phyloP scores from a whole-genome alignment of 2,888 invertebrate species.

The Nesidiocoris tenuis region DNA sequence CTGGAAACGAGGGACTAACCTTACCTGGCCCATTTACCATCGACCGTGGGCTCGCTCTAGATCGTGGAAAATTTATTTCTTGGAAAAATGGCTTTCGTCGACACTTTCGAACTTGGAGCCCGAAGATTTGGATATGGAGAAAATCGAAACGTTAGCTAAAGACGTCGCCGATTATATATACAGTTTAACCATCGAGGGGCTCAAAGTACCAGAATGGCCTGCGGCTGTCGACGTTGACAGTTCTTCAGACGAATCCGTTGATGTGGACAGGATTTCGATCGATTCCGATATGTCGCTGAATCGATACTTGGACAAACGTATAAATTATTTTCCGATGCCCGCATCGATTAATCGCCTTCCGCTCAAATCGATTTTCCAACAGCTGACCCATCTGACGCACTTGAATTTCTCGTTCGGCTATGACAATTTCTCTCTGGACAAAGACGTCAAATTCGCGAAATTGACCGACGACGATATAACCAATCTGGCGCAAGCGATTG shows the following conservation, averaged over 20 bases:
- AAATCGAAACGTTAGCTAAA: neutral
- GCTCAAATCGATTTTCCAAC: slow-evolving; percentile 19
- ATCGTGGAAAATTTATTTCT: slow-evolving; percentile 32
- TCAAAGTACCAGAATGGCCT: slow-evolving; percentile 32
- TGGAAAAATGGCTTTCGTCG: slow-evolving; percentile 26
- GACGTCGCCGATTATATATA: slow-evolving; percentile 14
- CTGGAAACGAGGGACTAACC: slow-evolving; percentile 39
- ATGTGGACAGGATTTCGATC: neutral
- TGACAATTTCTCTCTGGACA: slow-evolving; percentile 10
- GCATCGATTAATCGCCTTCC: neutral
- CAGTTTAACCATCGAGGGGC: slow-evolving; percentile 24
- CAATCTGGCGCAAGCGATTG: slow-evolving; percentile 2
- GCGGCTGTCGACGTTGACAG: slow-evolving; percentile 16
- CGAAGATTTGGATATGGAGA: neutral
- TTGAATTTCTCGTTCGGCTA: slow-evolving; percentile 29
- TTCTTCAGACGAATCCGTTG: neutral
- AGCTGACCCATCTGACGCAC: slow-evolving; percentile 14
- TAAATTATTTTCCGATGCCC: slow-evolving; percentile 19
- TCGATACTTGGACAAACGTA: slow-evolving; percentile 8
- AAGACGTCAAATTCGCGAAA: slow-evolving; percentile 2
- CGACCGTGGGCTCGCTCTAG: slow-evolving; percentile 9
- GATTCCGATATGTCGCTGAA: slow-evolving; percentile 22
- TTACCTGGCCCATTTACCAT: slow-evolving; percentile 27
- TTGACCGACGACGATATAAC: slow-evolving; percentile 8
- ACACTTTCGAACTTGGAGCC: slow-evolving; percentile 17